These are phyloP conservation scores for Pyralis farinalis DNA, from an alignment of 2,888 invertebrate species.

Conservation along the genomic window DNA sequence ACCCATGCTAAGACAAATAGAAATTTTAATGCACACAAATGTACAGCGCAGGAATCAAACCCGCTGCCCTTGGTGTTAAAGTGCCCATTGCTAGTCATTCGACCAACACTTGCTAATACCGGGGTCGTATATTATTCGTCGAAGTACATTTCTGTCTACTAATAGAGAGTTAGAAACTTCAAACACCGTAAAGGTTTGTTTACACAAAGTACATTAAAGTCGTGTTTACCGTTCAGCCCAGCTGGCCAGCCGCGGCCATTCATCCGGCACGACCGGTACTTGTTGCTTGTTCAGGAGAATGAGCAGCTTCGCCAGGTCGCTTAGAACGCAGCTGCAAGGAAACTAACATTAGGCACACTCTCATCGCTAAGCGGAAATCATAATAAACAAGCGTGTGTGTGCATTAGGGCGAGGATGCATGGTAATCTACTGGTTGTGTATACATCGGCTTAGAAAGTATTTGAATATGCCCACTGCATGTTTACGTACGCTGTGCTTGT, in stretches of 20 bases:
- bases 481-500: no score
- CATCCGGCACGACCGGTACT: conserved; percentile 87
- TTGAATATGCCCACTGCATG: no score
- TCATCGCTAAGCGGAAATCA: conserved; percentile 8
- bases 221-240: conserved; percentile 92
- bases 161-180: background rate
- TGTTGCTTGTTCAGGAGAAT: conserved; percentile 89
- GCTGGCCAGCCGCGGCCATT: conserved; percentile 90
- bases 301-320: conserved; percentile 91
- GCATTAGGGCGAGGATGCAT: background rate
- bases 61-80: no score
- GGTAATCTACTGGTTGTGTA: background rate
- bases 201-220: background rate
- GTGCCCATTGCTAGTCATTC: no score
- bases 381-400: conserved; percentile 31
- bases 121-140: no score
- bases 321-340: conserved; percentile 70
- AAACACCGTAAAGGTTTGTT: background rate
- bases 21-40: no score
- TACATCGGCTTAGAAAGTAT: background rate
- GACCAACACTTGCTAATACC: no score
- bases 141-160: no score
- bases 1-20: no score
- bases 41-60: no score
- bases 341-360: conserved; percentile 26